These are phyloP conservation scores for Ispidina picta DNA, from an alignment of 2,797 vertebrate genomes.

Conservation along the genomic window DNA sequence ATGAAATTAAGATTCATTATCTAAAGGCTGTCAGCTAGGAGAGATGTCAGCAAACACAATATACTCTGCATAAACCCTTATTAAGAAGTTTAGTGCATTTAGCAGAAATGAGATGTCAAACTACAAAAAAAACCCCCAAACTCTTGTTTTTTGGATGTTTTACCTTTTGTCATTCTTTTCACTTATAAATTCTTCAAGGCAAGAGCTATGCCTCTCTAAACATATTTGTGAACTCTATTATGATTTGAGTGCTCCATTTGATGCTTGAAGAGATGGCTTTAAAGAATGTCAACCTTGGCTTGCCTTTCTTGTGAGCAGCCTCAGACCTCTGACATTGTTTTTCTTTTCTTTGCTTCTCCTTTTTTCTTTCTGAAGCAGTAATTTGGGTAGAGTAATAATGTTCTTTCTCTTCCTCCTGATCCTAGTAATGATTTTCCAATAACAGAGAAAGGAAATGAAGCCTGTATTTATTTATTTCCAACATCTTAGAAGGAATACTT, in stretches of 20 bases:
- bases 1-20: neutral
- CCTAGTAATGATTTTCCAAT: neutral
- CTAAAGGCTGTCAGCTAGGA: neutral
- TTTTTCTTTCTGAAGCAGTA: neutral
- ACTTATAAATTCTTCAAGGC: neutral
- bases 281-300: neutral
- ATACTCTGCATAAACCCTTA: neutral
- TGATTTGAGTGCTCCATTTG: neutral
- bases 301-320: neutral
- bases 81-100: neutral
- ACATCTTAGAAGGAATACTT: neutral
- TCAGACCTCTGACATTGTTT: neutral
- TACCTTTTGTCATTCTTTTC: neutral
- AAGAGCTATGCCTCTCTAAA: neutral
- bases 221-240: neutral
- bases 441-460: neutral
- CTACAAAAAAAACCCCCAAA: neutral
- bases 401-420: neutral
- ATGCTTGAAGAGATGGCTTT: neutral
- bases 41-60: fast-evolving
- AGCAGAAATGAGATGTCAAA: neutral
- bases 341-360: neutral
- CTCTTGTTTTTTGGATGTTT: neutral
- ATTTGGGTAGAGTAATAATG: neutral
- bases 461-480: neutral